Evolutionary conservation across 1,140 invertebrate genomes (phyloP).

Genomic region (Bemisia tabaci): DNA sequence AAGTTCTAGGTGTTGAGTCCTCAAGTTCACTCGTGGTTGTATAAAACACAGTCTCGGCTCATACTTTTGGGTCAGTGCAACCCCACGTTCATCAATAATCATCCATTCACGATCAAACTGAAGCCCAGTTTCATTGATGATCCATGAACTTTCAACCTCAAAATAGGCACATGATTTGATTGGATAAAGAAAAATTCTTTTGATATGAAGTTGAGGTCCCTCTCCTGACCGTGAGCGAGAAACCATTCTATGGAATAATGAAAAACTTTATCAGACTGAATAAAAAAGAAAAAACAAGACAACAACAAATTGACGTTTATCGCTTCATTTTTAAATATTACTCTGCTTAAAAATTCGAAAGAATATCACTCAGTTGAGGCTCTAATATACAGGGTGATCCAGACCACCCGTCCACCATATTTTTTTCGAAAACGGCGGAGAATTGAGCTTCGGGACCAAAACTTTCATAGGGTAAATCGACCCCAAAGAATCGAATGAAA

Average conservation of each 20-base stretch:
- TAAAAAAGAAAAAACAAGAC: too few relatives aligned
- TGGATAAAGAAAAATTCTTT: conserved; percentile 72
- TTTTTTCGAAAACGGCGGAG: too few relatives aligned
- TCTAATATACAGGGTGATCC: too few relatives aligned
- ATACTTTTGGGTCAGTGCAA: conserved; percentile 77
- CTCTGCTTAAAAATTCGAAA: too few relatives aligned
- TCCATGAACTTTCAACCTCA: conserved; percentile 36
- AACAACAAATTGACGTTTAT: too few relatives aligned
- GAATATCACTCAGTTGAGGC: too few relatives aligned
- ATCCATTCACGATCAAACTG: conserved; percentile 86
- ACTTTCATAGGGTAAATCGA: too few relatives aligned
- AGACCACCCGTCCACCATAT: too few relatives aligned
- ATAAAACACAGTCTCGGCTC: conserved; percentile 66
- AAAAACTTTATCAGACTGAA: too few relatives aligned
- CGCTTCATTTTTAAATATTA: too few relatives aligned
- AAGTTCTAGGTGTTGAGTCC: conserved; percentile 21
- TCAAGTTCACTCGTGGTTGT: conserved; percentile 52
- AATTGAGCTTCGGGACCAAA: too few relatives aligned
- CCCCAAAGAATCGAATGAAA: too few relatives aligned
- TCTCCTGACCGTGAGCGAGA: neutral
- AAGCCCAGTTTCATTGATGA: conserved; percentile 46
- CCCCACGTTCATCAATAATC: conserved; percentile 63
- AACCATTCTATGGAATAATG: neutral
- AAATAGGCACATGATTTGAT: conserved; percentile 85
- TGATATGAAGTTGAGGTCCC: neutral